These are phyloP conservation scores for Zelleria hepariella DNA, from an alignment of 2,888 invertebrate species.

Conservation along the genomic window DNA sequence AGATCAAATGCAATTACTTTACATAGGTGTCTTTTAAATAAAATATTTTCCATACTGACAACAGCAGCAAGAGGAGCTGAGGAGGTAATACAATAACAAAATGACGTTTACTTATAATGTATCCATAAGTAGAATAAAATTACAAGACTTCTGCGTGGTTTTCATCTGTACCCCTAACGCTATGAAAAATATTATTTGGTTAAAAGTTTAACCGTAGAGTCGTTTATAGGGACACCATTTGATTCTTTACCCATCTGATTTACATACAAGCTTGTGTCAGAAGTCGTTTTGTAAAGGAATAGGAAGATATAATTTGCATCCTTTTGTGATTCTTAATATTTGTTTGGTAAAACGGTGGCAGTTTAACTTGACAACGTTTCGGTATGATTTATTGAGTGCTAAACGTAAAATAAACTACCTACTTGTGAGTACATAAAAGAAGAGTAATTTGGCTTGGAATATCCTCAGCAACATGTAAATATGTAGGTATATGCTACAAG, in stretches of 20 bases:
- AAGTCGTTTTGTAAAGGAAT: constrained; percentile 19
- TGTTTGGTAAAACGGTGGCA: constrained; percentile 38
- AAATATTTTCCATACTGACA: too few species aligned
- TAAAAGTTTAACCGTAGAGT: constrained; percentile 60
- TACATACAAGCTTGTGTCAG: constrained; percentile 32
- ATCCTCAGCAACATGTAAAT: too few species aligned
- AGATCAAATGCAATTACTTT: too few species aligned
- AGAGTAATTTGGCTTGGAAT: too few species aligned
- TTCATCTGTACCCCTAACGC: constrained; percentile 21
- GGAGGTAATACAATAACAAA: too few species aligned
- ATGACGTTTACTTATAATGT: background rate
- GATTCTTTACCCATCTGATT: constrained; percentile 29
- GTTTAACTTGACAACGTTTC: constrained; percentile 42
- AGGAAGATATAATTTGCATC: constrained; percentile 32
- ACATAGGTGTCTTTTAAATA: too few species aligned
- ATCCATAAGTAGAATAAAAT: too few species aligned
- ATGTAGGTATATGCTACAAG: too few species aligned
- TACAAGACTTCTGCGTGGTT: constrained; percentile 19
- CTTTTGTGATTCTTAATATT: constrained; percentile 34
- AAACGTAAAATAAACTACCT: background rate
- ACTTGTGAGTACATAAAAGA: background rate
- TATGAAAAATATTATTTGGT: constrained; percentile 55
- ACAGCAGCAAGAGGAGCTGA: too few species aligned
- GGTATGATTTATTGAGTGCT: constrained; percentile 45
- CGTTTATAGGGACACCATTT: constrained; percentile 38